Conservation (phyloP, 2,888 invertebrate genomes). For the Junonia oenone region DNA sequence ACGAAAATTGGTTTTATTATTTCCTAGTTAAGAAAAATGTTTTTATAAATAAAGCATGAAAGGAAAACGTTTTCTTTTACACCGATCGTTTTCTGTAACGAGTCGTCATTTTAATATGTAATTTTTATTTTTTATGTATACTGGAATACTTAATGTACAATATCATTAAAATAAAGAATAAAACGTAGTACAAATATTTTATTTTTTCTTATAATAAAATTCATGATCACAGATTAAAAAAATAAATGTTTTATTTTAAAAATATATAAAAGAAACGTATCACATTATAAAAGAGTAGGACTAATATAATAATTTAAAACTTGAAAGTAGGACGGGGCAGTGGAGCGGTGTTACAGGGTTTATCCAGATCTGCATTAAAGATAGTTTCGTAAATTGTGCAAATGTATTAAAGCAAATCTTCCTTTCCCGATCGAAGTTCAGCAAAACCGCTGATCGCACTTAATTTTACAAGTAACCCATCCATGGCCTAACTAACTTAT, state of each 20-base stretch:
- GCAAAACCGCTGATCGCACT: slow-evolving; percentile 22
- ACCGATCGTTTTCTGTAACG: no score
- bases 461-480: slow-evolving; percentile 22
- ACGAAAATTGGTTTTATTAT: not conserved
- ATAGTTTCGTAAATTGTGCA: slow-evolving; percentile 49
- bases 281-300: not conserved
- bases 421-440: slow-evolving; percentile 12
- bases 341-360: slow-evolving; percentile 42
- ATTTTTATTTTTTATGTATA: no score
- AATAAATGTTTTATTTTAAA: not conserved
- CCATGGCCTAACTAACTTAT: slow-evolving; percentile 6
- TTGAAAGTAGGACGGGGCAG: slow-evolving; percentile 10
- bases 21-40: not conserved
- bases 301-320: slow-evolving; percentile 3
- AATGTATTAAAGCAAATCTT: slow-evolving; percentile 24
- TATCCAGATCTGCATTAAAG: slow-evolving; percentile 47
- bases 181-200: no score
- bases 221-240: no score
- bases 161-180: no score
- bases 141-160: no score
- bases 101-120: no score
- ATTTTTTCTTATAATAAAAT: no score
- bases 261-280: not conserved
- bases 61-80: not conserved
- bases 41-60: slow-evolving; percentile 2